Evolutionary conservation across 1,140 invertebrate genomes (phyloP).

Genomic region (Hormaphis cornu): DNA sequence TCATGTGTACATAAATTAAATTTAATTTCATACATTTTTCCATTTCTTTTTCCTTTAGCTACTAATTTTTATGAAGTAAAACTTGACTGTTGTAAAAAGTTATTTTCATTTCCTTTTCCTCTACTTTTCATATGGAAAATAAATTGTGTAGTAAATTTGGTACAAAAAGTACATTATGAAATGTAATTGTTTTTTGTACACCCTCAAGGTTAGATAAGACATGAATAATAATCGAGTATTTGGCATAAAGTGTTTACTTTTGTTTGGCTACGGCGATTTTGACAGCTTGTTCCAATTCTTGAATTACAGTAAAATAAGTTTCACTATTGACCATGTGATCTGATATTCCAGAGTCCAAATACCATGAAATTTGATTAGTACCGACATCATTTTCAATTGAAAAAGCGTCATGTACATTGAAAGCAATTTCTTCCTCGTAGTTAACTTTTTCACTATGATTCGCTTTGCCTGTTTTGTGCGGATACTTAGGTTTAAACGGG

Average conservation of each 20-base stretch:
- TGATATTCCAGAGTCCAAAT: slow-evolving; percentile 18
- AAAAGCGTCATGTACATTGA: not conserved
- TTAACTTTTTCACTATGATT: not conserved
- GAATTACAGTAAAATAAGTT: not conserved
- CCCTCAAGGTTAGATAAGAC: not conserved
- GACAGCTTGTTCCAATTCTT: not conserved
- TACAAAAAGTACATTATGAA: slow-evolving; percentile 2
- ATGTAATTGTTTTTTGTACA: not conserved
- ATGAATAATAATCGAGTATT: not conserved
- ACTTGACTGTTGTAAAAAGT: not conserved
- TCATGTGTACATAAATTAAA: not conserved
- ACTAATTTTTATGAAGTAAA: not conserved
- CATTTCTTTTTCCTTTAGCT: not conserved
- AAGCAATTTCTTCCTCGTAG: not conserved
- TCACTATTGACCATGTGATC: slow-evolving; percentile 23
- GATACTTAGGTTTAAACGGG: not conserved
- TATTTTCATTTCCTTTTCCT: not conserved
- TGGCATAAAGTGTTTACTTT: not conserved
- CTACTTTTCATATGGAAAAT: slow-evolving; percentile 1
- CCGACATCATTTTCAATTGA: not conserved
- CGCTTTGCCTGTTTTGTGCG: not conserved
- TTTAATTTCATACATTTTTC: slow-evolving; percentile 11
- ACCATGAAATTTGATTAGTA: not conserved
- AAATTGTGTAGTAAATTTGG: slow-evolving; percentile 10
- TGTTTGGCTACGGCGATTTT: slow-evolving; percentile 14